Base-by-base conservation (phyloP, 2,888 invertebrate species). In the Watsonalla cultraria region DNA sequence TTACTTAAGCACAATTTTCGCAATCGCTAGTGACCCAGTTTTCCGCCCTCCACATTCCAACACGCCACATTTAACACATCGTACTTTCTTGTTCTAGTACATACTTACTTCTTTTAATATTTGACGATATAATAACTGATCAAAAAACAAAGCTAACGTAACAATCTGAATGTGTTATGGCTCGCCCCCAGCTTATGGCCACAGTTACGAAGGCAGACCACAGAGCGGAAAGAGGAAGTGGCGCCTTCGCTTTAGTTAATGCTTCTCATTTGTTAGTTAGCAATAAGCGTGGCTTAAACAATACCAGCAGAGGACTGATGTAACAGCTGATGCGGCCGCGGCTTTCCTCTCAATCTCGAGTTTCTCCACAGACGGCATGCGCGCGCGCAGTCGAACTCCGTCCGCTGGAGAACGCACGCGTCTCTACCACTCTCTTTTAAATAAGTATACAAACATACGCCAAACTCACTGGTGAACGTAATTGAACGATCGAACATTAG, bases 291-390 rank as follows among this genome's bases (percentile, higher is more conserved):
- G 64, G 59, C 52, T 65, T 63, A 66, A 76, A 75, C 72, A 79
- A 76, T 73, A 73, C 65, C 65, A 70, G 68, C 69, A 78, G 74
- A 77, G 65, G 74, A 80, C 82, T 86, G 86, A 89, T 88, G 88
- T 89, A 90, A 90, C 80, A 74, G 68, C 75, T 73, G 72, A 68
- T 62, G 63, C 64, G 68, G 57, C 68, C 65, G 75, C 65, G 75
- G 81, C 87, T 83, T 88, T 89, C 88, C 90, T 86, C 86, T 82
- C 64, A 76, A 86, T 86, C 86, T 82, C 64, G 76, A 86, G 87
- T 90, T 88, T 88, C 89, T 80, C 88, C 70, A 55, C 42, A 54
- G 52, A 58, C 58, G 56, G 60, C 56, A 60, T 61, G 73, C 80
- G 77, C 81, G 64, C 71, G 76, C 81, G 80, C 87, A 87, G 89